phyloP scores from a whole-genome alignment of 2,797 vertebrate genomes.

The Melanotaenia parkinsoni region DNA sequence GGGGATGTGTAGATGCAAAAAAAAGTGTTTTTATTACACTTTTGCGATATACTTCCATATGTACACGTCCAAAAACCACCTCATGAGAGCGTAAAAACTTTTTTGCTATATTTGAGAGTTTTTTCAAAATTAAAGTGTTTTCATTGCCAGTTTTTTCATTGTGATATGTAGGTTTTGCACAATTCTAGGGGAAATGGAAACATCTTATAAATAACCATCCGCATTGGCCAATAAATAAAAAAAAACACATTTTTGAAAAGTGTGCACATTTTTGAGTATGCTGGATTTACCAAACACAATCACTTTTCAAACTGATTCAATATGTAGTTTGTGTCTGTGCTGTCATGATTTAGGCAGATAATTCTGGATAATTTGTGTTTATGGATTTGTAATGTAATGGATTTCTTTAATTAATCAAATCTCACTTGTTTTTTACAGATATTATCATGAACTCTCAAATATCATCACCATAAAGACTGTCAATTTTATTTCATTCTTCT shows the following conservation, averaged over 20 bases:
- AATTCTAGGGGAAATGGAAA: too few relatives aligned
- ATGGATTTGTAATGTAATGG: neutral
- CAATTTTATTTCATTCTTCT: neutral
- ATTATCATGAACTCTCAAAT: neutral
- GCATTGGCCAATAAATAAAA: neutral
- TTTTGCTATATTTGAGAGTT: too few relatives aligned
- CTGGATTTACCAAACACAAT: neutral
- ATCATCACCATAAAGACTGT: neutral
- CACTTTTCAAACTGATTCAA: neutral
- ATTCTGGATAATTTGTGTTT: neutral
- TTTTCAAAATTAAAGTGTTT: too few relatives aligned
- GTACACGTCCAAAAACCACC: too few relatives aligned
- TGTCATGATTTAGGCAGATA: neutral
- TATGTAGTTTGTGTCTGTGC: too few relatives aligned
- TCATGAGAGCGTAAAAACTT: too few relatives aligned
- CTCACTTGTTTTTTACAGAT: neutral
- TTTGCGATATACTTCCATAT: too few relatives aligned
- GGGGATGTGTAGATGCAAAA: too few relatives aligned
- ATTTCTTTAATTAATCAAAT: neutral
- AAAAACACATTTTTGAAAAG: too few relatives aligned
- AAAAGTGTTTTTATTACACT: too few relatives aligned
- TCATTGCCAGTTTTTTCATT: too few relatives aligned
- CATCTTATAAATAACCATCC: neutral
- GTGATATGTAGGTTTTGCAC: too few relatives aligned
- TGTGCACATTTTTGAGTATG: neutral